Percentiles rank a stretch among this genome's conserved stretches.
phyloP scores from a whole-genome alignment of 2,888 invertebrate genomes.

The Automeris io region DNA sequence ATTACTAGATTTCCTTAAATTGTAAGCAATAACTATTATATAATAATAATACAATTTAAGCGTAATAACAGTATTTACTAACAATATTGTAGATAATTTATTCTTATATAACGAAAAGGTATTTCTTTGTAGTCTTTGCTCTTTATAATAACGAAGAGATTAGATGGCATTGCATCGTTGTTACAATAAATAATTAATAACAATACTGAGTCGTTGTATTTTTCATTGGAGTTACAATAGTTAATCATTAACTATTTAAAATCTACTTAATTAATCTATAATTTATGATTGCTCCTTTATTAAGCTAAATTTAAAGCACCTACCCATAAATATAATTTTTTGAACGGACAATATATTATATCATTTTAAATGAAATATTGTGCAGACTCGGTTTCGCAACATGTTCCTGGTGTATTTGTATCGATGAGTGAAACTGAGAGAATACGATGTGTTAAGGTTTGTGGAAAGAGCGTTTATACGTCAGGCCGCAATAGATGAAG shows the following conservation, averaged over 20 bases:
- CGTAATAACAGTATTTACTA: conserved; percentile 36
- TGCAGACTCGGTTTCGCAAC: conserved; percentile 24
- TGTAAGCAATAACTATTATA: conserved; percentile 17
- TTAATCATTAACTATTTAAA: conserved; percentile 12
- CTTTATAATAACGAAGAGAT: conserved; percentile 38
- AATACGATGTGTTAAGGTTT: not conserved
- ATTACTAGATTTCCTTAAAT: conserved; percentile 3
- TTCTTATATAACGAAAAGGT: conserved; percentile 10
- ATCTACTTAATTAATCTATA: conserved; percentile 33
- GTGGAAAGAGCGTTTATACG: conserved; percentile 32
- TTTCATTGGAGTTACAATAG: conserved; percentile 37
- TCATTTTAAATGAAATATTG: conserved; percentile 25
- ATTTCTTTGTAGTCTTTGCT: conserved; percentile 24
- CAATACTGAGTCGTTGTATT: conserved; percentile 51
- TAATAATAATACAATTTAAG: conserved; percentile 29
- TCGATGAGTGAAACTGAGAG: not conserved
- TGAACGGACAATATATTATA: conserved; percentile 36
- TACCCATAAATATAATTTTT: conserved; percentile 40
- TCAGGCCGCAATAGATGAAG: conserved; percentile 67
- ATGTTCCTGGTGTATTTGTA: not conserved
- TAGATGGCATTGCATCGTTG: conserved; percentile 33
- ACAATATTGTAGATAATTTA: conserved; percentile 17
- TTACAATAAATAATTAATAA: conserved; percentile 33
- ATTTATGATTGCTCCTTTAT: conserved; percentile 43
- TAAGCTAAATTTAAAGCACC: conserved; percentile 44